Evolutionary conservation across 1,140 invertebrate species (phyloP).

Genomic region (Eumeta japonica): DNA sequence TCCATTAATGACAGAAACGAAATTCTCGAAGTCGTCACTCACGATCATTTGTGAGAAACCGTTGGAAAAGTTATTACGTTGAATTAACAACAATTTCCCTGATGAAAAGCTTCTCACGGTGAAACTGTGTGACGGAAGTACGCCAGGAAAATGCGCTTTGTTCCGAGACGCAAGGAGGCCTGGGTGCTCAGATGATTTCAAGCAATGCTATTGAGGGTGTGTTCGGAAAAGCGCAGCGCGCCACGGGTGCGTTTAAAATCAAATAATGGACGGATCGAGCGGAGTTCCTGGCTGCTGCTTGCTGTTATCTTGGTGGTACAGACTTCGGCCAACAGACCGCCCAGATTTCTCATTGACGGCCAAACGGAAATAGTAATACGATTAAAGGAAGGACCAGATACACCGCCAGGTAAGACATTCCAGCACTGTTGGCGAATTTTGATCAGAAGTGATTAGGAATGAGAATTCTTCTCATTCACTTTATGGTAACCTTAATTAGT

Average conservation of each 20-base stretch:
- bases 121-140: constrained; percentile 49
- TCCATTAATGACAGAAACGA: too few species aligned
- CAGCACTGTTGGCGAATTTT: too few species aligned
- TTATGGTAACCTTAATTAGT: too few species aligned
- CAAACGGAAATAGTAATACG: constrained; percentile 86
- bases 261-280: constrained; percentile 7
- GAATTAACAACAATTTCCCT: constrained; percentile 45
- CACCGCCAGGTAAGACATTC: constrained; percentile 82
- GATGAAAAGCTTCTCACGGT: constrained; percentile 37
- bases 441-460: too few species aligned
- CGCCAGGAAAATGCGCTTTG: constrained; percentile 40
- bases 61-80: constrained; percentile 13
- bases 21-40: too few species aligned
- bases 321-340: constrained; percentile 69
- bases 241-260: constrained; percentile 40
- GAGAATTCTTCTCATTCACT: too few species aligned
- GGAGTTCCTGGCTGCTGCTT: constrained; percentile 7
- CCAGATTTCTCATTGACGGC: constrained; percentile 80
- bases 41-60: too few species aligned
- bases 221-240: constrained; percentile 12
- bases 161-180: constrained; percentile 27
- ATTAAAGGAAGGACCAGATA: constrained; percentile 83
- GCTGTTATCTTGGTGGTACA: constrained; percentile 15
- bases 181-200: constrained; percentile 36
- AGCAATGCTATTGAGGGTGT: constrained; percentile 25